Conservation (phyloP, 92 coral and sea anemone species). For the Plumapathes pennacea region DNA sequence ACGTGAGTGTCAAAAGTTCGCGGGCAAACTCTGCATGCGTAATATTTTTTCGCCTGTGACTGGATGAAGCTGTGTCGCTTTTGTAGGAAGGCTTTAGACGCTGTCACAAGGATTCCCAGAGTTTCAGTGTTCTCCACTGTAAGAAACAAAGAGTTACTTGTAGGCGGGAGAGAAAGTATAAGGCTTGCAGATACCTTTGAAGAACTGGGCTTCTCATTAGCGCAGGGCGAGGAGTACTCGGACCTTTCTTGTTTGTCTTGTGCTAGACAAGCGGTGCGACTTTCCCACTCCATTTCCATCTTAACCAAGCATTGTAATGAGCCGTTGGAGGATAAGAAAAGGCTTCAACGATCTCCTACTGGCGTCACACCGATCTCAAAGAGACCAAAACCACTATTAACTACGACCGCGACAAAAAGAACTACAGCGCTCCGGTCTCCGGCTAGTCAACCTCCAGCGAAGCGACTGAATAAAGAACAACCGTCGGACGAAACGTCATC, state of each 20-base stretch:
- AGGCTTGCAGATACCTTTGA: neutral
- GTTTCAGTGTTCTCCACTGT: neutral
- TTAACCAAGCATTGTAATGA: neutral
- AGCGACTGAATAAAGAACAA: neutral
- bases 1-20: too few species aligned
- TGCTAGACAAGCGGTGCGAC: neutral
- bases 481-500: neutral
- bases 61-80: neutral
- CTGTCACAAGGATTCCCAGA: constrained; percentile 2
- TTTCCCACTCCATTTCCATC: neutral
- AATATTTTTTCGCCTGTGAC: too few species aligned
- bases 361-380: constrained; percentile 3
- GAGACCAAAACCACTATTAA: neutral
- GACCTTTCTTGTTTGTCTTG: neutral
- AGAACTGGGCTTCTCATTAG: neutral
- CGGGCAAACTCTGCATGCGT: too few species aligned
- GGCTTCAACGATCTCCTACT: constrained; percentile 9
- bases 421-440: too few species aligned
- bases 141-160: constrained; percentile 9
- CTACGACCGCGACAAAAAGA: neutral
- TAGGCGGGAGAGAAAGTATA: neutral
- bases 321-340: neutral
- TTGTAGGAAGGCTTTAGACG: neutral
- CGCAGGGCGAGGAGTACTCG: neutral
- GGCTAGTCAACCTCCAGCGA: too few species aligned